Conservation (phyloP, 2,888 invertebrate species). For the Lysandra bellargus region DNA sequence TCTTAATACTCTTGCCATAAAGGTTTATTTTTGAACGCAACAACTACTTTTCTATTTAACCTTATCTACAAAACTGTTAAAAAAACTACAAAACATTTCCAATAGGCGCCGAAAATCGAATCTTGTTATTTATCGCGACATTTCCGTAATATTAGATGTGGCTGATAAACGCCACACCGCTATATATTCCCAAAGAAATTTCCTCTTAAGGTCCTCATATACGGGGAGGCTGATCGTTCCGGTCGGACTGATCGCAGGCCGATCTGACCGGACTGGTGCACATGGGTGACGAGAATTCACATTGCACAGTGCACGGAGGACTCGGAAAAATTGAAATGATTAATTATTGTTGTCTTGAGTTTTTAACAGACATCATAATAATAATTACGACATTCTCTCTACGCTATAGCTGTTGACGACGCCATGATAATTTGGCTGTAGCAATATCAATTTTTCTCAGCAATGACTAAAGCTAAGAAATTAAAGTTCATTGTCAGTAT, state of each 20-base stretch:
- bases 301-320: too few relatives aligned
- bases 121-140: conserved; percentile 22
- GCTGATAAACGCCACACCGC: conserved; percentile 14
- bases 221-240: not conserved
- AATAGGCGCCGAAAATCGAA: conserved; percentile 15
- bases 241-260: not conserved
- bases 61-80: not conserved
- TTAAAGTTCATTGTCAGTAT: too few relatives aligned
- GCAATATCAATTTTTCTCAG: too few relatives aligned
- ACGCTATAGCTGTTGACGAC: too few relatives aligned
- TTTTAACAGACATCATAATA: too few relatives aligned
- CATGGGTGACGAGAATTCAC: too few relatives aligned
- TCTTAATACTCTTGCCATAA: not conserved
- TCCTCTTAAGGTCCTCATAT: not conserved
- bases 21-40: not conserved
- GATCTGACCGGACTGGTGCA: too few relatives aligned
- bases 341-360: too few relatives aligned
- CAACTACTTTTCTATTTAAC: not conserved
- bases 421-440: too few relatives aligned
- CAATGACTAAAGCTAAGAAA: too few relatives aligned
- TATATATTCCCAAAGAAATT: not conserved
- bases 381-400: too few relatives aligned
- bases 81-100: conserved; percentile 5
- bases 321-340: too few relatives aligned
- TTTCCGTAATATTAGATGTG: conserved; percentile 15